Evolutionary conservation across 2,888 invertebrate genomes (phyloP).

Genomic region (Galerucella calmariensis): DNA sequence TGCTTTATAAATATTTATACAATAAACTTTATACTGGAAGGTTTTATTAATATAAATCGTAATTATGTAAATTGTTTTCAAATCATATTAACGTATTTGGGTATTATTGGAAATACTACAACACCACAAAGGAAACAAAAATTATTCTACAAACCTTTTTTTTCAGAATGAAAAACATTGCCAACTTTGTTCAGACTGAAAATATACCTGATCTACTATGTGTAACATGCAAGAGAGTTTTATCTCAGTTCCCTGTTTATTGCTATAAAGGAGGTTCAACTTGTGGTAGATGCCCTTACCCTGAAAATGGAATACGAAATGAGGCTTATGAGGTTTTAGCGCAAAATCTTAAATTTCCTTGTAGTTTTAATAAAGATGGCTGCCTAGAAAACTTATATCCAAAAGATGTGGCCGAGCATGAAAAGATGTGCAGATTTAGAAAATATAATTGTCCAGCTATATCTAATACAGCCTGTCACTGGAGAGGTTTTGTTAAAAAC

Average conservation of each 20-base stretch:
- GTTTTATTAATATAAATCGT: too few species aligned
- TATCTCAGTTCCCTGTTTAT: slow-evolving; percentile 55
- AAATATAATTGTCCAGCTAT: slow-evolving; percentile 51
- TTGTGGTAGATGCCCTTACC: slow-evolving; percentile 56
- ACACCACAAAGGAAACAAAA: neutral
- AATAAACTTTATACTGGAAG: too few species aligned
- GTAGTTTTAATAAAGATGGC: slow-evolving; percentile 52
- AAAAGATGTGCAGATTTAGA: slow-evolving; percentile 52
- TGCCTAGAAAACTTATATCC: slow-evolving; percentile 53
- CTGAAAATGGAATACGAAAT: slow-evolving; percentile 49
- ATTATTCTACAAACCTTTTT: neutral
- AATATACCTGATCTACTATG: slow-evolving; percentile 51
- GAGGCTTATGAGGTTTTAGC: slow-evolving; percentile 53
- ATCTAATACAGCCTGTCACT: slow-evolving; percentile 49
- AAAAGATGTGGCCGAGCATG: slow-evolving; percentile 51
- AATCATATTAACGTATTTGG: too few species aligned
- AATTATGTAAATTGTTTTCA: too few species aligned
- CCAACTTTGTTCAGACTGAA: slow-evolving; percentile 32
- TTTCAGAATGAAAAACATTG: neutral
- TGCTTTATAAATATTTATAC: too few species aligned
- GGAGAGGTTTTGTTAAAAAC: slow-evolving; percentile 53
- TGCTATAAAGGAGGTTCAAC: slow-evolving; percentile 45
- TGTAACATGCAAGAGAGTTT: slow-evolving; percentile 51
- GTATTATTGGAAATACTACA: neutral
- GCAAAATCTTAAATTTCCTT: slow-evolving; percentile 54